Percentiles rank a stretch among this genome's conserved stretches.
These are phyloP conservation scores for Rhinolophus sinicus DNA, from an alignment of 2,113 vertebrate species.

Conservation along the genomic window DNA sequence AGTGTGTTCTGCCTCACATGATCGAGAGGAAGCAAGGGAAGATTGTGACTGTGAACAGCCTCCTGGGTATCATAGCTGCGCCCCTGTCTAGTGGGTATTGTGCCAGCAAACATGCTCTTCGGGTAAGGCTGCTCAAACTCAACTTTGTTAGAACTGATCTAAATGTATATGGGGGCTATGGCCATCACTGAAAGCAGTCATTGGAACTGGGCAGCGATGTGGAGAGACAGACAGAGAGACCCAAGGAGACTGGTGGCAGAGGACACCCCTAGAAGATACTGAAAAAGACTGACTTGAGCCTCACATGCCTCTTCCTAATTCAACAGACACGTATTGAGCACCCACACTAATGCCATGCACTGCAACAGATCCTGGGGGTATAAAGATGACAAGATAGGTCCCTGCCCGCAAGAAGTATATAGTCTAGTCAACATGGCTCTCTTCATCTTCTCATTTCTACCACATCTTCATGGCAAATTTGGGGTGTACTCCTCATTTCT, in stretches of 20 bases:
- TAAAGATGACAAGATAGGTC: background rate
- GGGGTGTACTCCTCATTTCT: background rate
- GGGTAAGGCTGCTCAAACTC: conserved; percentile 83
- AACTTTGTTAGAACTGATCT: background rate
- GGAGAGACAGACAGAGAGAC: background rate
- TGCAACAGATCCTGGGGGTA: background rate
- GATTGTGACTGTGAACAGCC: conserved; percentile 93
- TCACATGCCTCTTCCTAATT: background rate
- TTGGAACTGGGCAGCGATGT: background rate
- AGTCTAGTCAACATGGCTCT: background rate
- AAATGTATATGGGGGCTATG: background rate
- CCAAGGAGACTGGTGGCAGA: background rate
- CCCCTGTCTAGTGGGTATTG: conserved; percentile 92
- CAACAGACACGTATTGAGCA: background rate
- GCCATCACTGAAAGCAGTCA: background rate
- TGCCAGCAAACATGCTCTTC: conserved; percentile 96
- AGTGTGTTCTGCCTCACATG: conserved; percentile 94
- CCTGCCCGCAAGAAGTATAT: background rate
- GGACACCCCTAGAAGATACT: background rate
- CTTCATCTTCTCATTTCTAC: background rate
- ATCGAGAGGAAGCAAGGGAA: conserved; percentile 88
- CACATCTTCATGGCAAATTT: background rate
- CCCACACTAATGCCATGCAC: background rate
- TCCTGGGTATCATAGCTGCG: conserved; percentile 88
- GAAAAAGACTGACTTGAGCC: background rate